Evolutionary conservation across 2,888 invertebrate species (phyloP).

Genomic region (Thysanoteuthis rhombus): DNA sequence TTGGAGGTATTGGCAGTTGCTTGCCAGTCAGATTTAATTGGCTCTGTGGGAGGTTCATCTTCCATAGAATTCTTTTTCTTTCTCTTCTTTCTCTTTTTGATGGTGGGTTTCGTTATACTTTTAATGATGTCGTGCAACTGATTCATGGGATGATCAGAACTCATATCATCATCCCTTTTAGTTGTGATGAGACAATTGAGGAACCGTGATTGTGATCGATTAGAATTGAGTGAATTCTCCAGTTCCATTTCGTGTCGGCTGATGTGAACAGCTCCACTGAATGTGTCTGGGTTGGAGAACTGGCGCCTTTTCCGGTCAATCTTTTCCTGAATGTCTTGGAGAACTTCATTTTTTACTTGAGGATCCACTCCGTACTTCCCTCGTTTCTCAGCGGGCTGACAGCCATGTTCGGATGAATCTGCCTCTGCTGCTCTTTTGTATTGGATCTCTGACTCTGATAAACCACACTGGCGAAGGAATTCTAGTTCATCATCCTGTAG

Average conservation of each 20-base stretch:
- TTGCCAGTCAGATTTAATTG: background rate
- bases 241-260: constrained; percentile 60
- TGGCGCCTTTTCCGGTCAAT: constrained; percentile 48
- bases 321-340: constrained; percentile 56
- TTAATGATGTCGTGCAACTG: constrained; percentile 52
- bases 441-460: background rate
- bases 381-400: background rate
- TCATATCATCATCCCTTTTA: constrained; percentile 29
- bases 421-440: background rate
- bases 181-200: constrained; percentile 44
- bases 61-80: background rate
- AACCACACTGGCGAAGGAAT: constrained; percentile 25
- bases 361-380: constrained; percentile 38
- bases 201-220: constrained; percentile 40
- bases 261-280: constrained; percentile 43
- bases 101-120: constrained; percentile 33
- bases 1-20: background rate
- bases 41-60: background rate
- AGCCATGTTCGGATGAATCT: background rate
- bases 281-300: constrained; percentile 46
- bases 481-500: constrained; percentile 23
- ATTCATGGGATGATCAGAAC: constrained; percentile 54
- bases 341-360: constrained; percentile 39
- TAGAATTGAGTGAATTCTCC: constrained; percentile 49
- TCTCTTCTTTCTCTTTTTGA: background rate